A percentile compares a stretch with the other conserved stretches of the same genome.
These are phyloP conservation scores for Corbicula japonica DNA, from an alignment of 2,888 invertebrate species.

Conservation along the genomic window DNA sequence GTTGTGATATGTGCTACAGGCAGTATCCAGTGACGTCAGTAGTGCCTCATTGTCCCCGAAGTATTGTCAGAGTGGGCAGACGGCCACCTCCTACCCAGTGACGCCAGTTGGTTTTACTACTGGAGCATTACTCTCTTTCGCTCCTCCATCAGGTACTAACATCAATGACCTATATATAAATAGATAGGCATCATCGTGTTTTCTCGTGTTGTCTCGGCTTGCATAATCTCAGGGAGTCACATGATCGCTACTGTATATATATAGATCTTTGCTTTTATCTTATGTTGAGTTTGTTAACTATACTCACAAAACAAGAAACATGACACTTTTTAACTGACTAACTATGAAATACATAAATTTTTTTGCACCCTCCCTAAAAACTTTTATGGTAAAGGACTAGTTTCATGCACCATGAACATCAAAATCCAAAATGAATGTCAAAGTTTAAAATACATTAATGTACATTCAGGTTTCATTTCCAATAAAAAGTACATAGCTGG, in stretches of 20 bases:
- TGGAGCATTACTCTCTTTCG: slow-evolving; percentile 44
- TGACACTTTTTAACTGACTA: too few relatives aligned
- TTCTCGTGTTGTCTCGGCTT: background rate
- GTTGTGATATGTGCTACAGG: slow-evolving; percentile 41
- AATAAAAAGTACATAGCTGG: too few relatives aligned
- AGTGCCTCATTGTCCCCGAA: slow-evolving; percentile 51
- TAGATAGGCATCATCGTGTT: background rate
- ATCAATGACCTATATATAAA: background rate
- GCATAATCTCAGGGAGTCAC: too few relatives aligned
- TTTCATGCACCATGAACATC: too few relatives aligned
- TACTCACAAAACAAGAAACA: background rate
- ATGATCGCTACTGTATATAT: background rate
- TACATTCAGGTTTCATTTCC: too few relatives aligned
- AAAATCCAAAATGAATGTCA: too few relatives aligned
- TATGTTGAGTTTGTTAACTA: background rate
- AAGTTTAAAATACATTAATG: too few relatives aligned
- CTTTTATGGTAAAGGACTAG: too few relatives aligned
- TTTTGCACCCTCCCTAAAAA: too few relatives aligned
- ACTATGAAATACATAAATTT: too few relatives aligned
- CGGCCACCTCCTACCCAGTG: slow-evolving; percentile 27
- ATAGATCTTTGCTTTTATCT: background rate
- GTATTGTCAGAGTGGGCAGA: slow-evolving; percentile 51
- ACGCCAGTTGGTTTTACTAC: slow-evolving; percentile 1
- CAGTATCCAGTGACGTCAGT: slow-evolving; percentile 23
- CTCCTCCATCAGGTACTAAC: slow-evolving; percentile 19